Conservation (phyloP, 2,888 invertebrate species). For the Nephrotoma guestfalica region DNA sequence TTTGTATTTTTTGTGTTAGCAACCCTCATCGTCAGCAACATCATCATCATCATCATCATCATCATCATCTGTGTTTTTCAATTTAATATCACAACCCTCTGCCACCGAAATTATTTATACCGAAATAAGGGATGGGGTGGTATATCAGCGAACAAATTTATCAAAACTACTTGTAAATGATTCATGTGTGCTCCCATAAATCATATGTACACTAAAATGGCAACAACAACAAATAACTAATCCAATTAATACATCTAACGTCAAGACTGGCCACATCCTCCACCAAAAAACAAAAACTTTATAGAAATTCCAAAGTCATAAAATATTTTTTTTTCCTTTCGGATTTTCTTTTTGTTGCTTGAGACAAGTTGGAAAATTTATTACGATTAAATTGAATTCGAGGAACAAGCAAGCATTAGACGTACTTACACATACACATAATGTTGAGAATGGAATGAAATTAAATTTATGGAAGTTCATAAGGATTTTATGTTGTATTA, state of each 20-base stretch:
- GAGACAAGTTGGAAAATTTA: slow-evolving; percentile 2
- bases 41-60: background rate
- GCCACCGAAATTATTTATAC: background rate
- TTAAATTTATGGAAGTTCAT: slow-evolving; percentile 1
- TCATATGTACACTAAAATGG: background rate
- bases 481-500: background rate
- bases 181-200: background rate
- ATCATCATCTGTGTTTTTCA: background rate
- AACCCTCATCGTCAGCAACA: background rate
- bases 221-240: background rate
- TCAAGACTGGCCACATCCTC: background rate
- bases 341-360: background rate
- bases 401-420: background rate
- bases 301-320: background rate
- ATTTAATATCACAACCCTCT: background rate
- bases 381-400: background rate
- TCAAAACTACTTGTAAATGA: background rate
- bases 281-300: background rate
- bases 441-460: background rate
- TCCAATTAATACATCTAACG: background rate
- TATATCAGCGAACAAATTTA: background rate
- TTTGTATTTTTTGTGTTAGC: background rate
- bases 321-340: background rate
- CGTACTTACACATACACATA: background rate
- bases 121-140: background rate